Base-by-base conservation (phyloP, 2,888 invertebrate genomes). In the Blera fallax region DNA sequence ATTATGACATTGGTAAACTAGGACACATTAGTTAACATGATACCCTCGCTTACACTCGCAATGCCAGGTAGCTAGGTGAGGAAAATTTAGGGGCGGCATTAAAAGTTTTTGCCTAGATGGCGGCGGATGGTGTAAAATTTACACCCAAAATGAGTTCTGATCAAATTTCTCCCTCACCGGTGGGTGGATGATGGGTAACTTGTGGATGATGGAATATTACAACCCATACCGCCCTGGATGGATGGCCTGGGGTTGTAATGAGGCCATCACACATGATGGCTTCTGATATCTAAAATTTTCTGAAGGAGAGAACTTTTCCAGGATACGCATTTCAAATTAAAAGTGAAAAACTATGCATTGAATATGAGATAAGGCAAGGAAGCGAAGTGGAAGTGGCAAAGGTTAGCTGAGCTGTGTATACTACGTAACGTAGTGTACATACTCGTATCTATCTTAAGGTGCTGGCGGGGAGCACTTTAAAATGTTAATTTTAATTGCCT, bases 401-500 rank as follows among this genome's bases (percentile, higher is more conserved):
- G 67, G 60, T 60, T 24, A 14, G 24, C 18, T 27, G 11, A 50
- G 58, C 43, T 18, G n/a, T n/a, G n/a, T n/a, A n/a, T n/a, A n/a
- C n/a, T n/a, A n/a, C n/a, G n/a, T n/a, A n/a, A n/a, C n/a, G n/a
- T n/a, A n/a, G n/a, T n/a, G n/a, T n/a, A n/a, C n/a, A n/a, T n/a
- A n/a, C n/a, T n/a, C n/a, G n/a, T n/a, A 43, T 56, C 50, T 58
- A 62, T 70, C 62, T 69, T 48, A 24, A 32, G 32, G 18, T 50
- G 16, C 1, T 43, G 54, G 60, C 43, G 48, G 62, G 52, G 50
- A 72, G 37, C 73, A 56, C 60, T 78, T 45, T 62, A 58, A 65
- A 74, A 77, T 52, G 58, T 72, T 67, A 56, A 85, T 65, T 83
- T 83, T 73, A 83, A 78, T 79, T 80, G 74, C 84, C 58, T 65